Base-by-base conservation (phyloP, 2,888 invertebrate genomes). In the Norana najaformis region DNA sequence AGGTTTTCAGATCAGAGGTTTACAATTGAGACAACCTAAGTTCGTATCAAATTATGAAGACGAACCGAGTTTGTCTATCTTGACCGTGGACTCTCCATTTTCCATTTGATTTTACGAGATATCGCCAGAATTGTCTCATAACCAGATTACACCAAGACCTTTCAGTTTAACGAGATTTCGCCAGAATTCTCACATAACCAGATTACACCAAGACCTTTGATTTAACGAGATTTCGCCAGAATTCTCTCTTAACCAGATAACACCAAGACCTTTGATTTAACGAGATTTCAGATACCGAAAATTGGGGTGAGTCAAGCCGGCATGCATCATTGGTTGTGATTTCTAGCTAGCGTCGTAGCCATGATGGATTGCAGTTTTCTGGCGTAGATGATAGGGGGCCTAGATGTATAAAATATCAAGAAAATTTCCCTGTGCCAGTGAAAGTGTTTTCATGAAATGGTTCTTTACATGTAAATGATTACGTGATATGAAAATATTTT, bases 1-100 rank as follows among this genome's bases (percentile, higher is more conserved):
- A 85, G 37, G 69, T 85, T 85, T 85, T 85, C 85, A 85, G 85
- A 85, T 85, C 85, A 85, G 37, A 85, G 37, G 20, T 16, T 85
- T 18, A 36, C 85, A 85, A 36, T 35, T 85, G 85, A 85, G 36
- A 85, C 85, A 6, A 20, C 36, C 35, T 85, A 85, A 37, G 35
- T 35, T 36, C 37, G 35, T 85, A 36, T 37, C 36, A 23, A 35
- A 85, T 2, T 85, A 14, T 36, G 36, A 36, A 36, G 85, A 37
- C 36, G 37, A 85, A 18, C 35, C 36, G 18, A 8, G 18, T 85
- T 36, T 85, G 30, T 30, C 36, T 30, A 35, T 1, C 30, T 36
- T 85, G 85, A 37, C 37, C 36, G 36, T 36, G 14, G 85, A 85
- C 6, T 35, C 35, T 36, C 37, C 36, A 35, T 18, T 35, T 85